Evolutionary conservation across 2,888 invertebrate genomes (phyloP), one percentile per base, ranked within the genome.

Genomic region (Scaeva pyrastri): DNA sequence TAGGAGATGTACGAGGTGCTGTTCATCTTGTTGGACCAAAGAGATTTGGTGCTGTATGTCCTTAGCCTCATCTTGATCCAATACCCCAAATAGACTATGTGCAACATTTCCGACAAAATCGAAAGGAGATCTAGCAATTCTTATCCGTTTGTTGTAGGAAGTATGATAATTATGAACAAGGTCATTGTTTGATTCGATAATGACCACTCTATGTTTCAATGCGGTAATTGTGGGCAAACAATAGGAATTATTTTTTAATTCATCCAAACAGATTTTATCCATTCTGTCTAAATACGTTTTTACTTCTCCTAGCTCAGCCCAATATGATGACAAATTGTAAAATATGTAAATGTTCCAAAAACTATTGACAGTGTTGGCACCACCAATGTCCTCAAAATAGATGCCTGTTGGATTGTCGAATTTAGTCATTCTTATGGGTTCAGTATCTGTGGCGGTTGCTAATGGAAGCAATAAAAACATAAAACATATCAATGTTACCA

Each of bases 11-110:
- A 31, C 31, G 4, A 31, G 31, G 31, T 31, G 31, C 31, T 31
- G 31, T 31, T 31, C 31, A 31, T 31, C 31, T 31, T 31, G 31
- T 31, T 31, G 31, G 2, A 2, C 31, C 31, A 31, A 31, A 31
- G 31, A 31, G 31, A 31, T n/a, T n/a, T n/a, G n/a, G n/a, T n/a
- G n/a, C n/a, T n/a, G n/a, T n/a, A n/a, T n/a, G n/a, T n/a, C n/a
- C n/a, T n/a, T n/a, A n/a, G n/a, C n/a, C n/a, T n/a, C n/a, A n/a
- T n/a, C n/a, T n/a, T n/a, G n/a, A n/a, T 31, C n/a, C n/a, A 43
- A 43, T 43, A n/a, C 43, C n/a, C n/a, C 43, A n/a, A 39, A 43
- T 43, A 43, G n/a, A n/a, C 43, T 43, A n/a, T 45, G 45, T 45
- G 45, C 45, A 16, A 45, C 45, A 8, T 16, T 45, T 16, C 45